Evolutionary conservation across 2,113 vertebrate genomes (phyloP).

Genomic region (Neotoma lepida): DNA sequence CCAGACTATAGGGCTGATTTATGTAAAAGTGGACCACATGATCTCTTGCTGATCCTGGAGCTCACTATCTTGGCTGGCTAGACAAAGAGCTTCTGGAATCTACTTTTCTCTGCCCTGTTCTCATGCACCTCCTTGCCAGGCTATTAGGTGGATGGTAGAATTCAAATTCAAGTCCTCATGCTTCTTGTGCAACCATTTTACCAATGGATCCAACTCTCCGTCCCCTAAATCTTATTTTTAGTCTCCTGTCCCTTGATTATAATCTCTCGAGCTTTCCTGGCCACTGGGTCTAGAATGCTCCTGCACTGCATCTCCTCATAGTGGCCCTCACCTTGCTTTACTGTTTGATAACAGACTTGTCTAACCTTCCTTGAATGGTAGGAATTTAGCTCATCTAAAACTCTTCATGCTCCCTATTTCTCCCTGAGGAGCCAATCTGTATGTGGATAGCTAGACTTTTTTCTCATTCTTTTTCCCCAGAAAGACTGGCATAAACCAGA

Average conservation of each 20-base stretch:
- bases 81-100: neutral
- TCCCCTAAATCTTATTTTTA: neutral
- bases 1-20: neutral
- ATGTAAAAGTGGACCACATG: neutral
- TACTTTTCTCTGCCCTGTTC: neutral
- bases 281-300: neutral
- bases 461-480: slow-evolving; percentile 7
- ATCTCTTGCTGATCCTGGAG: neutral
- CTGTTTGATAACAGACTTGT: slow-evolving; percentile 31
- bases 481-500: slow-evolving; percentile 17
- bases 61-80: neutral
- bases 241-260: neutral
- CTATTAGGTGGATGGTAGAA: neutral
- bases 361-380: neutral
- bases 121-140: neutral
- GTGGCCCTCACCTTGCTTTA: neutral
- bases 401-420: neutral
- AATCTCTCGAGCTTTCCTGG: neutral
- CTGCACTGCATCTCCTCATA: neutral
- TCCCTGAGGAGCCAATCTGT: neutral
- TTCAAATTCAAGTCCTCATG: neutral
- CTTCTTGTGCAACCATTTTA: neutral
- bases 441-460: neutral
- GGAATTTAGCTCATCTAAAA: slow-evolving; percentile 46
- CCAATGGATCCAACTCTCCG: neutral